Evolutionary conservation across 2,113 vertebrate species (phyloP), one percentile per base, ranked within the genome.

Genomic region (Peromyscus maniculatus): DNA sequence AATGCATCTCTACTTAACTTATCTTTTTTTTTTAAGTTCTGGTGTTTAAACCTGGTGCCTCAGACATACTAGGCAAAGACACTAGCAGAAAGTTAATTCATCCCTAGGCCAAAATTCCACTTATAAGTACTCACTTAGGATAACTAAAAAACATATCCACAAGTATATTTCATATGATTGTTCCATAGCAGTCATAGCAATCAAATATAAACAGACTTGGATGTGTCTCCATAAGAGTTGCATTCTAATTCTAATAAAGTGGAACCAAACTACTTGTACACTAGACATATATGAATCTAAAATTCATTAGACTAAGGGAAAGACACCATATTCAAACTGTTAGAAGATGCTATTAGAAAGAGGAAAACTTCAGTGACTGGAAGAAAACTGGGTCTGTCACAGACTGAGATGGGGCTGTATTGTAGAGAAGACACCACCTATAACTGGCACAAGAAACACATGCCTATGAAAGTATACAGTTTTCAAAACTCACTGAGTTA

Each of bases 261-360:
- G 31, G 33, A 69, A 84, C 6, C 39, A 72, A 67, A 89, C 4
- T 88, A 21, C 12, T 77, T 39, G 67, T 4, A 24, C 3, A 66
- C 19, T 5, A 49, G 16, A 4, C 5, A 36, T 21, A 16, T 7
- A 12, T 87, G 11, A 91, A 82, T 87, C 67, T 91, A 88, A 91
- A 80, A 92, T 66, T 84, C 49, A 80, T 55, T 64, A 95, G 8
- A 6, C 7, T 90, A 83, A 75, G 22, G 57, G 16, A 96, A 94
- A 79, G 28, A 95, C 91, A 5, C 0, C 5, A 24, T 74, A 77
- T 31, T 36, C 5, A 93, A 39, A 92, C 10, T 55, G 36, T 75
- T 91, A 69, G 5, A 91, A 88, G n/a, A n/a, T 16, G 49, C 80
- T 95, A 28, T 12, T 82, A 87, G 46, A 64, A 83, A 93, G 66